A percentile compares a stretch with the other conserved stretches of the same genome.
Conservation (phyloP, 2,888 invertebrate species). For the Molorchus minor region DNA sequence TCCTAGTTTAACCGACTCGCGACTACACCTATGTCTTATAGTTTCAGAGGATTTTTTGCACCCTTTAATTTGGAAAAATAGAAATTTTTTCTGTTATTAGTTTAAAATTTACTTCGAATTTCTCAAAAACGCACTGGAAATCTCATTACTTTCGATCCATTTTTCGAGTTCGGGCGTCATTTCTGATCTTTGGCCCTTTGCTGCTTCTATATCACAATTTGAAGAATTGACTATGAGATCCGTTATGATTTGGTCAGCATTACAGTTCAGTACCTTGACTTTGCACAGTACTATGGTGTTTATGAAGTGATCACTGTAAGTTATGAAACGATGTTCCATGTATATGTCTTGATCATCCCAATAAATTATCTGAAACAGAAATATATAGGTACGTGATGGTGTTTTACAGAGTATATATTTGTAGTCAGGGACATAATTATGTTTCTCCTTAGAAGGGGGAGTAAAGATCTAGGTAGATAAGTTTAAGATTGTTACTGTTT, state of each 20-base stretch:
- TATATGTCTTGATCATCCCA: constrained; percentile 87
- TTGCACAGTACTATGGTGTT: constrained; percentile 70
- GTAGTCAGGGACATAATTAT: background rate
- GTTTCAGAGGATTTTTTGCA: too few relatives aligned
- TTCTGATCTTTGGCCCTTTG: constrained; percentile 66
- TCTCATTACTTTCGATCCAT: constrained; percentile 77
- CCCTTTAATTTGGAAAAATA: too few relatives aligned
- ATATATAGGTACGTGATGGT: background rate
- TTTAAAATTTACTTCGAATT: background rate
- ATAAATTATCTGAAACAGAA: constrained; percentile 73
- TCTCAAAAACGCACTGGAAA: constrained; percentile 74
- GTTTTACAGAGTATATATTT: too few relatives aligned
- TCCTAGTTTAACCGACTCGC: too few relatives aligned
- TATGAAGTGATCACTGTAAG: constrained; percentile 76
- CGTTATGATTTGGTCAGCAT: constrained; percentile 65
- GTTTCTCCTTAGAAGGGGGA: too few relatives aligned
- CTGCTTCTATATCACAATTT: constrained; percentile 51
- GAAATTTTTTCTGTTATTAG: too few relatives aligned
- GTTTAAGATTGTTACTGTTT: background rate
- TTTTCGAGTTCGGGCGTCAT: constrained; percentile 72
- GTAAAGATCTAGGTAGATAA: background rate
- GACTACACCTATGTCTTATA: too few relatives aligned
- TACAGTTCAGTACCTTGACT: constrained; percentile 69
- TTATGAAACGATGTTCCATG: constrained; percentile 83
- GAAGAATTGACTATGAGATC: constrained; percentile 54